A percentile compares a stretch with the other conserved stretches of the same genome.
Evolutionary conservation across 1,140 invertebrate genomes (phyloP).

Genomic region (Eupristina koningsbergeri): DNA sequence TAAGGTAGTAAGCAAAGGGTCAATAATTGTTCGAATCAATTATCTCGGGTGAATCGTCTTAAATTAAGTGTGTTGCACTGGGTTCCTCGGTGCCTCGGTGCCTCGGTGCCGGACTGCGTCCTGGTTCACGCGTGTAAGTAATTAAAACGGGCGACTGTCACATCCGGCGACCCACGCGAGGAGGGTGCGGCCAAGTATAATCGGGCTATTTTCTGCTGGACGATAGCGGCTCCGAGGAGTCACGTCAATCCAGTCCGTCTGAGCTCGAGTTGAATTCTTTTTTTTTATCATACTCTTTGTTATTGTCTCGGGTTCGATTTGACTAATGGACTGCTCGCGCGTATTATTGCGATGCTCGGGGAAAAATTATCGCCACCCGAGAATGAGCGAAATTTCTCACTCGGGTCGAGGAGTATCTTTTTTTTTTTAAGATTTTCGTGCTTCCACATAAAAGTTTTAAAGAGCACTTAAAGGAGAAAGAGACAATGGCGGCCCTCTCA

Average conservation of each 20-base stretch:
- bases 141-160: slow-evolving; percentile 74
- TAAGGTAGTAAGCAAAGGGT: slow-evolving; percentile 5
- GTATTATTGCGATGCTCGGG: too few relatives aligned
- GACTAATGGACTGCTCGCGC: slow-evolving; percentile 29
- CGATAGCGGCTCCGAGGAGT: slow-evolving; percentile 55
- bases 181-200: slow-evolving; percentile 68
- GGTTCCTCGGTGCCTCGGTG: too few relatives aligned
- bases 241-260: slow-evolving; percentile 53
- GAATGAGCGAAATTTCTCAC: background rate
- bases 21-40: slow-evolving; percentile 37
- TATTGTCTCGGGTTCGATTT: slow-evolving; percentile 34
- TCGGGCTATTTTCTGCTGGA: slow-evolving; percentile 54
- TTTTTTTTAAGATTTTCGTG: slow-evolving; percentile 34
- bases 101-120: slow-evolving; percentile 28
- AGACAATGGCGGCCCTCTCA: slow-evolving; percentile 53
- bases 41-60: slow-evolving; percentile 29
- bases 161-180: slow-evolving; percentile 73
- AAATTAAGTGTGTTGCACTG: slow-evolving; percentile 38
- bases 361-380: too few relatives aligned
- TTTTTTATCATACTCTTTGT: slow-evolving; percentile 17
- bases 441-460: slow-evolving; percentile 39
- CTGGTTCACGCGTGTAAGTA: slow-evolving; percentile 67
- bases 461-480: slow-evolving; percentile 27
- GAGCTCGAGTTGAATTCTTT: slow-evolving; percentile 34
- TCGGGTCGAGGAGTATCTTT: slow-evolving; percentile 16